A percentile compares a stretch with the other conserved stretches of the same genome.
These are phyloP conservation scores for Anoplophora glabripennis DNA, from an alignment of 1,140 invertebrate species.

Conservation along the genomic window DNA sequence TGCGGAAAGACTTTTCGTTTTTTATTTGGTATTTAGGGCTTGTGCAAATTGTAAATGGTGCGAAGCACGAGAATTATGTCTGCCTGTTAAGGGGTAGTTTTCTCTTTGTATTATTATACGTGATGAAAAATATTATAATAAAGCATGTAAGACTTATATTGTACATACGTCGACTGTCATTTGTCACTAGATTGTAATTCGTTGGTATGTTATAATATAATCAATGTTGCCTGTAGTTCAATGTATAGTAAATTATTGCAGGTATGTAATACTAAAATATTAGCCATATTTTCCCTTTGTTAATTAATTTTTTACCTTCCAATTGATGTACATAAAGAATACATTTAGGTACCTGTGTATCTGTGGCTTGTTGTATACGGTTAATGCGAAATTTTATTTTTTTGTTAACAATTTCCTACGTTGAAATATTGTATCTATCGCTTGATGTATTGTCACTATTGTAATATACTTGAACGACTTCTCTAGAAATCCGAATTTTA, in stretches of 20 bases:
- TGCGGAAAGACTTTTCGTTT: constrained; percentile 23
- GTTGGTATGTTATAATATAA: constrained; percentile 46
- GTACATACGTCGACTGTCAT: constrained; percentile 46
- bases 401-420: constrained; percentile 30
- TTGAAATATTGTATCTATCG: constrained; percentile 28
- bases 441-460: constrained; percentile 39
- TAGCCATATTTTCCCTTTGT: constrained; percentile 39
- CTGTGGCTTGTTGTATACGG: constrained; percentile 46
- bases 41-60: constrained; percentile 41
- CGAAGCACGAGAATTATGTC: constrained; percentile 29
- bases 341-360: constrained; percentile 46
- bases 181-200: constrained; percentile 45
- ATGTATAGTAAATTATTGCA: constrained; percentile 51
- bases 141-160: constrained; percentile 35
- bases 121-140: constrained; percentile 20
- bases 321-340: constrained; percentile 25
- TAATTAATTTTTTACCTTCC: constrained; percentile 25
- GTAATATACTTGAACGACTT: constrained; percentile 45
- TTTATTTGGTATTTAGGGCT: constrained; percentile 31
- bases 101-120: constrained; percentile 23
- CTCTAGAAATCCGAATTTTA: constrained; percentile 50
- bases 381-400: constrained; percentile 34
- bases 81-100: constrained; percentile 5
- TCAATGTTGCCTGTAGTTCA: constrained; percentile 49
- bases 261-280: constrained; percentile 33